Conservation (phyloP, 2,797 vertebrate genomes). For the Sebastes nivosus region DNA sequence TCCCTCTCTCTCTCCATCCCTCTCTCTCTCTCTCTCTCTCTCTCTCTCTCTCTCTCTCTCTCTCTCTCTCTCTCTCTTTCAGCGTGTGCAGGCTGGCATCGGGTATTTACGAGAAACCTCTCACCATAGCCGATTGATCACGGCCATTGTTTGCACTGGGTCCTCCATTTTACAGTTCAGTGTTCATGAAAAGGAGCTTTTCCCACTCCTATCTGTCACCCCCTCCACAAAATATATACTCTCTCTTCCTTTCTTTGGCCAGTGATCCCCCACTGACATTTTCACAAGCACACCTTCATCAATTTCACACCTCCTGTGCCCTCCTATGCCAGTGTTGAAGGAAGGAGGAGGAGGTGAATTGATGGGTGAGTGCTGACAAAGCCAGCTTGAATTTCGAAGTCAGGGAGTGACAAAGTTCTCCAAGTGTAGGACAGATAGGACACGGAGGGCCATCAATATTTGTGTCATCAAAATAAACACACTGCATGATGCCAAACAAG, state of each 20-base stretch:
- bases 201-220: conserved; percentile 61
- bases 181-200: conserved; percentile 76
- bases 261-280: conserved; percentile 69
- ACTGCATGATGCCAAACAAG: background rate
- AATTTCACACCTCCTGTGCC: conserved; percentile 72
- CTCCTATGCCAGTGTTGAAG: conserved; percentile 68
- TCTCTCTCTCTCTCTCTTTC: conserved; percentile 7
- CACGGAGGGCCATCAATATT: conserved; percentile 21
- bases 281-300: conserved; percentile 76
- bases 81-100: conserved; percentile 23
- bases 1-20: conserved; percentile 19
- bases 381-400: conserved; percentile 50
- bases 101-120: conserved; percentile 67
- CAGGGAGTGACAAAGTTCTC: conserved; percentile 47
- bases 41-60: conserved; percentile 19
- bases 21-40: background rate
- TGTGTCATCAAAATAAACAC: conserved; percentile 16
- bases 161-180: conserved; percentile 81
- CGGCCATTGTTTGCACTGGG: conserved; percentile 66
- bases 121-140: conserved; percentile 73
- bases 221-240: conserved; percentile 40
- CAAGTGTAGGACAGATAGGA: conserved; percentile 37
- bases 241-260: conserved; percentile 38
- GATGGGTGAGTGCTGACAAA: conserved; percentile 70
- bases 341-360: conserved; percentile 56